phyloP scores from a whole-genome alignment of 2,888 invertebrate species.

The Agonopterix subpropinquella region DNA sequence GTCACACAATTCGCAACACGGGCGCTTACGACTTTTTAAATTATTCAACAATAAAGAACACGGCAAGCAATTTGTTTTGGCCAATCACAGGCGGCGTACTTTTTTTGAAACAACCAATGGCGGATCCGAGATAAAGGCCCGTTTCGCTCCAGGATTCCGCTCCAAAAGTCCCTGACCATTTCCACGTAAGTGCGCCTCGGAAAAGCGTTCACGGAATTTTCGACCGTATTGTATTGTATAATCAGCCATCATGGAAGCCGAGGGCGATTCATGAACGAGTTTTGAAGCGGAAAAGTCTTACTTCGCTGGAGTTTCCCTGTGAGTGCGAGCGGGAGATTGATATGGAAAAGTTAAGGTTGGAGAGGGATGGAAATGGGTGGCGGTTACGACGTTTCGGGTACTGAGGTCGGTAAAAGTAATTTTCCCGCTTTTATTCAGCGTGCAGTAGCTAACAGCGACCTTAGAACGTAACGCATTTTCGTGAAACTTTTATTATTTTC shows the following conservation, averaged over 20 bases:
- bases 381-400: constrained; percentile 42
- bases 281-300: constrained; percentile 52
- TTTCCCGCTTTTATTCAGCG: constrained; percentile 68
- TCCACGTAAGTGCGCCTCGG: constrained; percentile 26
- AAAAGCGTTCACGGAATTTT: constrained; percentile 53
- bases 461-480: not conserved
- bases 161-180: constrained; percentile 45
- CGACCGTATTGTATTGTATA: constrained; percentile 68
- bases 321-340: constrained; percentile 31
- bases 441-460: constrained; percentile 30
- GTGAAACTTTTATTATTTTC: not conserved
- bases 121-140: constrained; percentile 63
- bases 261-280: constrained; percentile 57
- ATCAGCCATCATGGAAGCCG: constrained; percentile 74
- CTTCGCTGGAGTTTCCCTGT: constrained; percentile 46
- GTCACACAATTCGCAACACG: constrained; percentile 2
- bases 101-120: constrained; percentile 72
- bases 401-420: constrained; percentile 52
- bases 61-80: constrained; percentile 71
- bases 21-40: constrained; percentile 49
- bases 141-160: constrained; percentile 37
- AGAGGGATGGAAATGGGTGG: constrained; percentile 39
- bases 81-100: constrained; percentile 69
- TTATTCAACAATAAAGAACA: constrained; percentile 53
- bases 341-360: constrained; percentile 20